Evolutionary conservation across 2,113 vertebrate genomes (phyloP).

Genomic region (Colossoma macropomum): DNA sequence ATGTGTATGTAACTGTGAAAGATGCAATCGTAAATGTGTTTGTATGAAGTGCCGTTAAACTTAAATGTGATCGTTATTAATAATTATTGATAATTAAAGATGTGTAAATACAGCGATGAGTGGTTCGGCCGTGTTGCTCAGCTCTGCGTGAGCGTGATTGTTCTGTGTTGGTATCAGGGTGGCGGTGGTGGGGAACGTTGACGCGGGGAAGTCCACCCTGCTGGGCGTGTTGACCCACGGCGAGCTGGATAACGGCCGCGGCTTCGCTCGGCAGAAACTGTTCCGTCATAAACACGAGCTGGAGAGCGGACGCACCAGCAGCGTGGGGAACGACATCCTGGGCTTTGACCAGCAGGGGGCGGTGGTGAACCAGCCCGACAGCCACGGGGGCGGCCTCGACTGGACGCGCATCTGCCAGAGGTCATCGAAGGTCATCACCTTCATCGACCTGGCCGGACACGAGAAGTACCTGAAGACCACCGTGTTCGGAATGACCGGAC

Average conservation of each 20-base stretch:
- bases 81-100: too few species aligned
- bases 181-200: slow-evolving; percentile 94
- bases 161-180: slow-evolving; percentile 75
- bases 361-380: slow-evolving; percentile 94
- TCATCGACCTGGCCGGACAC: slow-evolving; percentile 93
- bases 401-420: slow-evolving; percentile 97
- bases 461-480: slow-evolving; percentile 97
- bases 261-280: slow-evolving; percentile 95
- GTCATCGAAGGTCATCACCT: slow-evolving; percentile 95
- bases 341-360: slow-evolving; percentile 93
- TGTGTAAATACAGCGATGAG: too few species aligned
- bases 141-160: too few species aligned
- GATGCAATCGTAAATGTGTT: too few species aligned
- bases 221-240: slow-evolving; percentile 93
- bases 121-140: too few species aligned
- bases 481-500: slow-evolving; percentile 96
- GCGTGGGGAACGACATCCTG: slow-evolving; percentile 94
- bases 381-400: slow-evolving; percentile 90
- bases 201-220: slow-evolving; percentile 92
- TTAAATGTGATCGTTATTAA: too few species aligned
- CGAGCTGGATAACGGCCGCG: slow-evolving; percentile 92
- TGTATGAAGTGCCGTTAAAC: too few species aligned
- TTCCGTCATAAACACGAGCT: slow-evolving; percentile 97
- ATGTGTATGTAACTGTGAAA: too few species aligned
- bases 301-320: slow-evolving; percentile 95